Conservation (phyloP, 2,113 vertebrate genomes). For the Nestor notabilis region DNA sequence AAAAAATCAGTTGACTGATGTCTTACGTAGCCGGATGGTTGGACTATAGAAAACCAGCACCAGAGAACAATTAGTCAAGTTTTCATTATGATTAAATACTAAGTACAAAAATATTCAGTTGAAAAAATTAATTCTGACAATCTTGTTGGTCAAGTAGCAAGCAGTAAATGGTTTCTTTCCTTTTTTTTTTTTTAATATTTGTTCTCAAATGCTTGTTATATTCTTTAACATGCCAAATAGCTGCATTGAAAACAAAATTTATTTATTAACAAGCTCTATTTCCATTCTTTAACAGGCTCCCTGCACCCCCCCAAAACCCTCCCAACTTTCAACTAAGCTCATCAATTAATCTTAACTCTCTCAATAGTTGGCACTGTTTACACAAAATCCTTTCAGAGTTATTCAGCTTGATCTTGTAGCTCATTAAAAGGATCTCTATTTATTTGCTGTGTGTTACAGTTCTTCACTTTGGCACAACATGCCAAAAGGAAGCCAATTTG, state of each 20-base stretch:
- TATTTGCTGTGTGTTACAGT: conserved; percentile 87
- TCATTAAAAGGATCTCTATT: conserved; percentile 91
- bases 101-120: not conserved
- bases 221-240: conserved; percentile 25
- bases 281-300: not conserved
- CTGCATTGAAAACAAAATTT: not conserved
- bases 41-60: not conserved
- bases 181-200: not conserved
- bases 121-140: not conserved
- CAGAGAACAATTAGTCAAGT: not conserved
- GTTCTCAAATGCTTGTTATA: conserved; percentile 21
- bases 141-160: not conserved
- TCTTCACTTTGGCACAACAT: conserved; percentile 85
- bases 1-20: not conserved
- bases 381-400: conserved; percentile 77
- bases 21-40: not conserved
- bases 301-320: not conserved
- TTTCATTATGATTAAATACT: not conserved
- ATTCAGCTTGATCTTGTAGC: conserved; percentile 78
- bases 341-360: conserved; percentile 82
- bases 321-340: conserved; percentile 70
- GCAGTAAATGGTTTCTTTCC: not conserved
- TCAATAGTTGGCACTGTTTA: conserved; percentile 81
- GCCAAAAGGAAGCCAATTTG: conserved; percentile 87
- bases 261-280: conserved; percentile 55